Evolutionary conservation across 2,888 invertebrate species (phyloP), one percentile per base, ranked within the genome.

Genomic region (Polylopha cassiicola): DNA sequence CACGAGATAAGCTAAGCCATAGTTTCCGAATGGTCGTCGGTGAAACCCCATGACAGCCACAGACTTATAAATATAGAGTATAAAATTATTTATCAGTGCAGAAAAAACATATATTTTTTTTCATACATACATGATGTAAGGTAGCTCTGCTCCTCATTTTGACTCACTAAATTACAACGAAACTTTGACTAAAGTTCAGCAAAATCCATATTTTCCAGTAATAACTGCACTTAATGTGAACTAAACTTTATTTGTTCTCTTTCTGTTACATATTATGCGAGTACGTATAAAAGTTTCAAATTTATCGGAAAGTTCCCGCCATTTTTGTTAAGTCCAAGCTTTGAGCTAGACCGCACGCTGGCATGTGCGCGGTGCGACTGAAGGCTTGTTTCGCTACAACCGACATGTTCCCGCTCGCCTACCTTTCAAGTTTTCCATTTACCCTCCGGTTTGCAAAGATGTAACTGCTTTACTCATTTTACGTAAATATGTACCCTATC

Each of bases 291-390:
- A 54, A 64, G 58, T 72, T 72, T 67, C 69, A 56, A 66, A 66
- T 67, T 71, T 73, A 57, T 67, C 73, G 70, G 44, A 82, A 84
- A 81, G 75, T 84, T 84, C 67, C 68, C 73, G 71, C 69, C 73
- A 73, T 67, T 63, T 62, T 65, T 63, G 61, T 53, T 41, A 52
- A 49, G 61, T 24, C 45, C 52, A 49, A 50, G 49, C 66, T 60
- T 46, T 50, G 55, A 48, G 55, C 51, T 51, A 61, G 71, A 67
- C 71, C 65, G 55, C 68, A 65, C 79, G 70, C 70, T 61, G 61
- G 61, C 68, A 74, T 73, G 65, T 67, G 71, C 82, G 81, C 77
- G 75, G 71, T 55, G 69, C 73, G 65, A 85, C 84, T 85, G 74
- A 78, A 78, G 58, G 62, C 68, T 66, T 65, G 65, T 67, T 71